Base-by-base conservation (phyloP, 2,888 invertebrate species). In the Kryphioiulus occultus region DNA sequence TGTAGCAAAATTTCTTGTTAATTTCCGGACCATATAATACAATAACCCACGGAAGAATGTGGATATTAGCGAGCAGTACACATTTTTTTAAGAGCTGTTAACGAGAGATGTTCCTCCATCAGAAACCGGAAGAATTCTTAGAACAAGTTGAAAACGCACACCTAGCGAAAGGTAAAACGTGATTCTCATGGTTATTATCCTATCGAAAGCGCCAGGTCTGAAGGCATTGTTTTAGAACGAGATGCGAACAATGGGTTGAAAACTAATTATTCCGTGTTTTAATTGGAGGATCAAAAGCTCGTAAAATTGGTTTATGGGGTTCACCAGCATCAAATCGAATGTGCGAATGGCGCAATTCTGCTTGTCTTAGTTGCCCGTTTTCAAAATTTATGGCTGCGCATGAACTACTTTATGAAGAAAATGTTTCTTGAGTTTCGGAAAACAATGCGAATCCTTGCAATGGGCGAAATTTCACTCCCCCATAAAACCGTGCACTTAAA, bases 1-100 rank as follows among this genome's bases (percentile, higher is more conserved):
- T 59, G n/a, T 15, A 47, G 17, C 47, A 4, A 59, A 59, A 59
- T n/a, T 19, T 2, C 2, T 5, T 59, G 59, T 59, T 59, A 59
- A 59, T 59, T 59, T 59, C 59, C 59, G 59, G 59, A 59, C 59
- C 59, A 59, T 59, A 59, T 59, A 59, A 59, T n/a, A 3, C n/a
- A 59, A 19, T 59, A 59, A 22, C 59, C 59, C 59, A 59, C 59
- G n/a, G n/a, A 59, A n/a, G 59, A 59, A 59, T 59, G 59, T 59
- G 19, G 3, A 39, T 9, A 9, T 39, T n/a, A 17, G 47, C 47
- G 47, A 15, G 17, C 17, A 47, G 17, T 47, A 47, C 47, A 47
- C 47, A 9, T 59, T 59, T 59, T 59, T n/a, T 22, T 19, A 19
- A n/a, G 3, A 59, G 59, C 59, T 19, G 59, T 59, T 59, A 47